Conservation (phyloP, 2,113 vertebrate genomes). For the Eulacestoma nigropectus region DNA sequence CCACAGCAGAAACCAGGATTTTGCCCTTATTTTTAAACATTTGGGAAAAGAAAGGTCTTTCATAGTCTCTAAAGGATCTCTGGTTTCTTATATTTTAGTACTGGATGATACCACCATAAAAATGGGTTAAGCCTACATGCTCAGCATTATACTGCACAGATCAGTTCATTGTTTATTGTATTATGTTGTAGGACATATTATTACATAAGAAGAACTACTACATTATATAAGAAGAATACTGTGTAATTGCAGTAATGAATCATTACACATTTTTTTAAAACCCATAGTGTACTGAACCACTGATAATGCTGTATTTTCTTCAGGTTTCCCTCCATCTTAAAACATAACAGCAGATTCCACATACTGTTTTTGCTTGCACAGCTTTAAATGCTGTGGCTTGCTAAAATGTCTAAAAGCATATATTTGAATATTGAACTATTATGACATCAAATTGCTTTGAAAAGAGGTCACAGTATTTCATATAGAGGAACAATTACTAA, state of each 20-base stretch:
- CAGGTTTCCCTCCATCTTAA: not conserved
- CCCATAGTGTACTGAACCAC: not conserved
- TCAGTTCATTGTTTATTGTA: not conserved
- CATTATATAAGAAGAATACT: not conserved
- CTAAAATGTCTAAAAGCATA: not conserved
- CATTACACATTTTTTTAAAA: not conserved
- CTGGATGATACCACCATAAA: not conserved
- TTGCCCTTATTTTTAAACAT: not conserved
- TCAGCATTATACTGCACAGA: not conserved
- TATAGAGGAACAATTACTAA: not conserved
- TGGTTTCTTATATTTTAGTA: not conserved
- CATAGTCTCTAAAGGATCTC: not conserved
- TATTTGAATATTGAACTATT: not conserved
- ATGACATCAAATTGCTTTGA: not conserved
- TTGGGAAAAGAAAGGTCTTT: not conserved
- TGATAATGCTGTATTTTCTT: not conserved
- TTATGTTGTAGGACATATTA: not conserved
- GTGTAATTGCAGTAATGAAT: not conserved
- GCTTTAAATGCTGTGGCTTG: not conserved
- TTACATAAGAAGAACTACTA: not conserved
- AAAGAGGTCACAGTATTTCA: not conserved
- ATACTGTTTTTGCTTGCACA: not conserved
- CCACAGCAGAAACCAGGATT: not conserved
- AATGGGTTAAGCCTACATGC: not conserved
- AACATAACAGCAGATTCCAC: not conserved